Evolutionary conservation across 1,140 invertebrate species (phyloP).

Genomic region (Habropoda laboriosa): DNA sequence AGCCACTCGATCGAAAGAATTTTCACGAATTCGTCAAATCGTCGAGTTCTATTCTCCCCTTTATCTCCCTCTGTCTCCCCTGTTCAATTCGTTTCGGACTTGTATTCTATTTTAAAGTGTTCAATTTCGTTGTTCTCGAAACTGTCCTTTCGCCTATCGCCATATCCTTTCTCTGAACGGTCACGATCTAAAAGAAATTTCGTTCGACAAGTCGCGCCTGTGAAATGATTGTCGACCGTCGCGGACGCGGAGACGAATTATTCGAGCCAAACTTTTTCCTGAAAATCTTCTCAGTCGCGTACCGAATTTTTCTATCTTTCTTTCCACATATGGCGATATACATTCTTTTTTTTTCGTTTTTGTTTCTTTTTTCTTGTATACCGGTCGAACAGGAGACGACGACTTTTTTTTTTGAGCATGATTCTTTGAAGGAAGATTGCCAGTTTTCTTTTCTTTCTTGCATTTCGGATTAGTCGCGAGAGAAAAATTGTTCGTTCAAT

Average conservation of each 20-base stretch:
- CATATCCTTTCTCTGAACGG: neutral
- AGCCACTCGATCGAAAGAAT: neutral
- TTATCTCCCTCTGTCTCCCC: neutral
- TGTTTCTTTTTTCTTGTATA: too few relatives aligned
- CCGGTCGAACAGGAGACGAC: conserved; percentile 14
- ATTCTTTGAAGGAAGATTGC: neutral
- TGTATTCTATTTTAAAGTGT: neutral
- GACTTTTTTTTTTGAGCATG: neutral
- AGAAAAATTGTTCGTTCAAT: neutral
- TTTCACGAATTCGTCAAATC: conserved; percentile 20
- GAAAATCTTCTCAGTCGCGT: neutral
- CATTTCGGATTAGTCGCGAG: neutral
- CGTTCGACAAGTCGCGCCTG: neutral
- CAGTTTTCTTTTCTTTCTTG: neutral
- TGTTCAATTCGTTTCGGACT: neutral
- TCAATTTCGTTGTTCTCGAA: conserved; percentile 38
- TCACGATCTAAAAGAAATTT: conserved; percentile 9
- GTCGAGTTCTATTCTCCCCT: neutral
- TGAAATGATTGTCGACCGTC: conserved; percentile 55
- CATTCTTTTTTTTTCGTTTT: neutral
- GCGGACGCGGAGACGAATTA: neutral
- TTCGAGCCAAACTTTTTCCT: conserved; percentile 15
- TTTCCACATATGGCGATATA: neutral
- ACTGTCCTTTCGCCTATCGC: neutral
- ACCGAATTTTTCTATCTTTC: too few relatives aligned